Base-by-base conservation (phyloP, 23 tunicate species). In the Ascidia mentula region DNA sequence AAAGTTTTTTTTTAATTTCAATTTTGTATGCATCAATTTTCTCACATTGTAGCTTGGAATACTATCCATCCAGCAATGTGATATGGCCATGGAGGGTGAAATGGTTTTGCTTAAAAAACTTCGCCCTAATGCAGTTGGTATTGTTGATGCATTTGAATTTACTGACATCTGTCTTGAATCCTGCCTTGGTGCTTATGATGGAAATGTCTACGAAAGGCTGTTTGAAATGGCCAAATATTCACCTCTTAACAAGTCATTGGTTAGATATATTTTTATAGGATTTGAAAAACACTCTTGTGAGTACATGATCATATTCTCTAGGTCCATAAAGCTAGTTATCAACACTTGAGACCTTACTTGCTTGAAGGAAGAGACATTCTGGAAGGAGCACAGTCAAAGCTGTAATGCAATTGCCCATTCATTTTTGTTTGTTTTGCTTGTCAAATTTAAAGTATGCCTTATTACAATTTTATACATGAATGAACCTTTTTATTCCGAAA, bases 111-210 rank as follows among this genome's bases (percentile, higher is more conserved):
- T 93, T 76, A 30, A 80, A n/a, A 8, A 36, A 69, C 32, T 93
- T 1, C 85, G 98, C 37, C 83, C 80, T 31, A 65, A 93, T 82
- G 93, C 98, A 20, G 85, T 93, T 53, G 93, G 88, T 20, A 60
- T 93, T 18, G 98, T 93, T 37, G 98, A 93, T 59, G 93, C 98
- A 6, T 88, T 93, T 72, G 98, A 93, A 40, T 88, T 77, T 82
- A 37, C 87, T 73, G 98, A 93, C 46, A 80, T 79, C 6, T 46
- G 45, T 6, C 77, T 93, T n/a, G 86, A 80, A 38, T 84, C 89
- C n/a, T 93, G 98, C 40, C 46, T 88, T 46, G 98, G 98, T 37
- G 76, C 85, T 69, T 93, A 88, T 76, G 98, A 93, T 75, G 98
- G 98, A 35, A 85, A 93, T 73, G 98, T 81, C 0, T 93, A 93